Evolutionary conservation across 2,888 invertebrate species (phyloP).

Genomic region (Proisotoma minuta): DNA sequence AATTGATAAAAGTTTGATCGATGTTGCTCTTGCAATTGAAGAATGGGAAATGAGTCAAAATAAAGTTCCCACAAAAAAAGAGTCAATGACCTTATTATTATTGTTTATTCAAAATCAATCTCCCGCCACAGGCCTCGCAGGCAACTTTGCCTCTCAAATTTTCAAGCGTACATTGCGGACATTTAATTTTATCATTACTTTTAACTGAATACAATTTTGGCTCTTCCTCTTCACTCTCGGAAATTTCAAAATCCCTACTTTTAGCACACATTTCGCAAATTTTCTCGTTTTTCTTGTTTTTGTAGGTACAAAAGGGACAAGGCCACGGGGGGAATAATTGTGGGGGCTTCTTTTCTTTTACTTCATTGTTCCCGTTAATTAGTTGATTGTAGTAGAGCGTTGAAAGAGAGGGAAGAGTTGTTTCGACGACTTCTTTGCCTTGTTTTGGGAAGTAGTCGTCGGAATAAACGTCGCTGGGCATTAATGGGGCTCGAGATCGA

Average conservation of each 20-base stretch:
- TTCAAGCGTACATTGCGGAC: slow-evolving; percentile 31
- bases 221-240: slow-evolving; percentile 10
- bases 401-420: not conserved
- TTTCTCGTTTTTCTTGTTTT: slow-evolving; percentile 15
- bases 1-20: no score
- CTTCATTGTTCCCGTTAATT: no score
- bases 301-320: slow-evolving; percentile 33
- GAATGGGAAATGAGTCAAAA: no score
- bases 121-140: slow-evolving; percentile 28
- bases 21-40: no score
- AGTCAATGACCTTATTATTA: no score
- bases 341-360: not conserved
- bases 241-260: slow-evolving; percentile 31
- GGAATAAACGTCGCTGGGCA: slow-evolving; percentile 14
- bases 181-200: slow-evolving; percentile 14
- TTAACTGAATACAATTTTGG: slow-evolving; percentile 19
- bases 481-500: slow-evolving; percentile 20
- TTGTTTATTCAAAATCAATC: no score
- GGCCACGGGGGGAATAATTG: slow-evolving; percentile 17
- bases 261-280: slow-evolving; percentile 38
- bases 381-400: not conserved
- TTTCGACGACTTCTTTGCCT: not conserved
- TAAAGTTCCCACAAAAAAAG: no score
- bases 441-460: slow-evolving; percentile 23
- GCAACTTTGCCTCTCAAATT: slow-evolving; percentile 14